Percentiles rank a stretch among this genome's conserved stretches.
phyloP scores from a whole-genome alignment of 2,797 vertebrate species.

The Myotis vivesi region DNA sequence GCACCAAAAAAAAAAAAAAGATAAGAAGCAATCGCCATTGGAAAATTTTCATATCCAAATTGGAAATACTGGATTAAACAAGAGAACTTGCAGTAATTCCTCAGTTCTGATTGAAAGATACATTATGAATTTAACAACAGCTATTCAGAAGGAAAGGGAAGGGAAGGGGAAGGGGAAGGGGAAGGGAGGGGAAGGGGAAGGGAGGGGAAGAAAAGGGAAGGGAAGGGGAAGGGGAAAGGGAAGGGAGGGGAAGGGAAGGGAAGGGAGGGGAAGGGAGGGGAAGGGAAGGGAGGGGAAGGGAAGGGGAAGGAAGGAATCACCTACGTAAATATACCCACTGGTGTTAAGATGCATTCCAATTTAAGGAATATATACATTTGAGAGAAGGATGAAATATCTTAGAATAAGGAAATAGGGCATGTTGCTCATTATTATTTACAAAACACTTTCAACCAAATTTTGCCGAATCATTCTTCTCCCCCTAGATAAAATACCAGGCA shows the following conservation, averaged over 20 bases:
- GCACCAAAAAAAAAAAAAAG: no score
- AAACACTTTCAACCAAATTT: background rate
- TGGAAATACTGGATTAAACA: background rate
- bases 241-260: accelerated
- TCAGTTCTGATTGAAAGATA: background rate
- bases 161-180: no score
- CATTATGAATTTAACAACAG: background rate
- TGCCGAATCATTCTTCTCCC: background rate
- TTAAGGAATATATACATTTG: background rate
- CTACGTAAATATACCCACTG: background rate
- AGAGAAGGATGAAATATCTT: background rate
- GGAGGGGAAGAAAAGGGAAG: background rate
- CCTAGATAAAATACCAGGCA: background rate
- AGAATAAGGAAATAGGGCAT: background rate
- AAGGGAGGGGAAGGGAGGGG: background rate
- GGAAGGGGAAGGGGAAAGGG: accelerated
- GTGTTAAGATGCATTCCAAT: background rate
- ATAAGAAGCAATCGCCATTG: background rate
- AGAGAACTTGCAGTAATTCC: background rate
- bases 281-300: no score
- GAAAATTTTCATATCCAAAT: background rate
- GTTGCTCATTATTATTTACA: background rate
- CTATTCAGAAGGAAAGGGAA: background rate
- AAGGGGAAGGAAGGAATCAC: background rate
- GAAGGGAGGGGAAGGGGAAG: no score